Conservation (phyloP, 2,113 vertebrate species). For the Drymodes brunneopygia region DNA sequence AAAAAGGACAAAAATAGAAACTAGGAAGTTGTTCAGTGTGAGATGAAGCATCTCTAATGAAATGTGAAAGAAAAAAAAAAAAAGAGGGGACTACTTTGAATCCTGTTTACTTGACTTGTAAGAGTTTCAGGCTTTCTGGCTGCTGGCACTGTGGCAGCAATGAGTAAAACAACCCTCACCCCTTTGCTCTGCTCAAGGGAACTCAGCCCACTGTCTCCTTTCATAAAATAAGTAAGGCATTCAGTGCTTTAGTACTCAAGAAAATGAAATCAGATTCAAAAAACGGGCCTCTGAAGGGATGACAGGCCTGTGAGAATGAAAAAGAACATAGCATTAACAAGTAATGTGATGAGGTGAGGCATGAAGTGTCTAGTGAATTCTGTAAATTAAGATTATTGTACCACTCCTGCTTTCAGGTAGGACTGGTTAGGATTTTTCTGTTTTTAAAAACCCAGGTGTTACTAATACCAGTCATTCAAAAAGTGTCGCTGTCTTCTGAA, state of each 20-base stretch:
- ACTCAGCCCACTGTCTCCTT: neutral
- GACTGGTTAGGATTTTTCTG: neutral
- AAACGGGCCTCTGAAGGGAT: neutral
- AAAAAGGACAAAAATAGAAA: neutral
- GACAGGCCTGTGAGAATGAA: neutral
- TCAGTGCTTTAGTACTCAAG: neutral
- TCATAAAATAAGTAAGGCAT: neutral
- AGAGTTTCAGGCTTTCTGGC: neutral
- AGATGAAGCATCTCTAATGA: constrained; percentile 14
- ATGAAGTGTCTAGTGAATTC: neutral
- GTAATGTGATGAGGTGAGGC: neutral
- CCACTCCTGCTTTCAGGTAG: neutral
- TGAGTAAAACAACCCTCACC: neutral
- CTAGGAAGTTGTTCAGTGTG: neutral
- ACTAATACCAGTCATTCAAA: neutral
- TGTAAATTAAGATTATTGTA: neutral
- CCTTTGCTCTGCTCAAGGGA: neutral
- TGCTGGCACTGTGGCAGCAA: neutral
- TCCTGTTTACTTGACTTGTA: constrained; percentile 8
- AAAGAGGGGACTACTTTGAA: neutral
- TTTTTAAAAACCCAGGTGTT: neutral
- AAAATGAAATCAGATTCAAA: neutral
- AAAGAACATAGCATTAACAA: neutral
- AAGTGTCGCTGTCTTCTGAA: neutral
- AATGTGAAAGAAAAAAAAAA: neutral